Conservation (phyloP, 2,888 invertebrate genomes). For the Drosophila monieri region DNA sequence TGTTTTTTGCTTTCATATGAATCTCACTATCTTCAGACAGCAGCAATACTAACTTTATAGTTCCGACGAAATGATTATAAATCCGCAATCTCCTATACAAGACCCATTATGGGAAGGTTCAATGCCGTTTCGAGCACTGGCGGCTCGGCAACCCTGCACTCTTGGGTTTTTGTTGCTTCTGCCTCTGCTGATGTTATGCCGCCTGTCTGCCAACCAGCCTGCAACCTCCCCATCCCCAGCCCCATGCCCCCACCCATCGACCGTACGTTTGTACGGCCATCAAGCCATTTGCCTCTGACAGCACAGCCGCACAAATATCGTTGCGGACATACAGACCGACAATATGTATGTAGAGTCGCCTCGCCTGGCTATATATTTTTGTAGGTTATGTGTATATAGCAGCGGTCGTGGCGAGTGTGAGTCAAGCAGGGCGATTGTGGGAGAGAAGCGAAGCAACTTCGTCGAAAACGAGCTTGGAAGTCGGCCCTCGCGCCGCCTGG, state of each 20-base stretch:
- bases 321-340: constrained; percentile 58
- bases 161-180: constrained; percentile 52
- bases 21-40: too few relatives aligned
- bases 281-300: constrained; percentile 68
- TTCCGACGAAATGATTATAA: neutral
- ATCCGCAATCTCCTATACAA: constrained; percentile 9
- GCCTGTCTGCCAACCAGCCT: constrained; percentile 74
- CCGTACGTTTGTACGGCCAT: constrained; percentile 42
- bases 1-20: too few relatives aligned
- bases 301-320: constrained; percentile 70
- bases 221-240: constrained; percentile 51
- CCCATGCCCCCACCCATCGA: constrained; percentile 26
- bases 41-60: neutral
- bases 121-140: constrained; percentile 54
- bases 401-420: constrained; percentile 65
- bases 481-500: constrained; percentile 41
- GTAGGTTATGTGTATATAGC: constrained; percentile 83
- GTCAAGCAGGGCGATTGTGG: constrained; percentile 73
- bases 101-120: constrained; percentile 19
- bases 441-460: constrained; percentile 63
- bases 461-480: constrained; percentile 59
- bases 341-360: constrained; percentile 30
- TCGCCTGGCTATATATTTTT: constrained; percentile 74
- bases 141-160: constrained; percentile 59
- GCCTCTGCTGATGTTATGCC: constrained; percentile 76